phyloP scores from a whole-genome alignment of 2,797 vertebrate species.

The Eutrigla gurnardus region DNA sequence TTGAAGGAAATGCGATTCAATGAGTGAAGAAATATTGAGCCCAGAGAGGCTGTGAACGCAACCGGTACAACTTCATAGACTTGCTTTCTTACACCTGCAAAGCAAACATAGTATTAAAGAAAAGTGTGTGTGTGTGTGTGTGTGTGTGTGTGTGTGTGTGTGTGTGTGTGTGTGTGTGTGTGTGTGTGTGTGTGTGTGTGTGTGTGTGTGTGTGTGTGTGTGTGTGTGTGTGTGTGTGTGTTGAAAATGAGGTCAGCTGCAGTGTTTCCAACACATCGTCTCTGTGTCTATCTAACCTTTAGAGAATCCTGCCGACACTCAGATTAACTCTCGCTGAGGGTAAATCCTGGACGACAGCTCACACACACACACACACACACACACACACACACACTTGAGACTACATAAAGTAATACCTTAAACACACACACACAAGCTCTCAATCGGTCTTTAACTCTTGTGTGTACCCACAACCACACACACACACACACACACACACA shows the following conservation, averaged over 20 bases:
- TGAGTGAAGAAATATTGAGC: background rate
- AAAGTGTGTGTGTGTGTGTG: constrained; percentile 29
- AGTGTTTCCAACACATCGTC: constrained; percentile 61
- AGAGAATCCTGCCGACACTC: constrained; percentile 72
- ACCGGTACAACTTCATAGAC: background rate
- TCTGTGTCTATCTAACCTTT: constrained; percentile 72
- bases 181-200: constrained; percentile 22
- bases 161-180: constrained; percentile 37
- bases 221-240: constrained; percentile 32
- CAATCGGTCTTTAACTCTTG: constrained; percentile 63
- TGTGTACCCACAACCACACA: constrained; percentile 34
- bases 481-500: constrained; percentile 27
- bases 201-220: constrained; percentile 35
- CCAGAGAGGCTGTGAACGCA: background rate
- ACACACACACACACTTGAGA: constrained; percentile 24
- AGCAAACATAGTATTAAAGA: constrained; percentile 19
- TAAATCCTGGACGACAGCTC: constrained; percentile 79
- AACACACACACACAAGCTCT: constrained; percentile 54
- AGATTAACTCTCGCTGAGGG: constrained; percentile 72
- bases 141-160: constrained; percentile 26
- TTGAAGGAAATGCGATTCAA: background rate
- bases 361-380: constrained; percentile 31
- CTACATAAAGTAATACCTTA: constrained; percentile 58
- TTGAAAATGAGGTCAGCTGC: constrained; percentile 72
- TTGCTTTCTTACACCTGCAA: constrained; percentile 9